phyloP scores from a whole-genome alignment of 2,797 vertebrate species.

The Gymnothorax javanicus region DNA sequence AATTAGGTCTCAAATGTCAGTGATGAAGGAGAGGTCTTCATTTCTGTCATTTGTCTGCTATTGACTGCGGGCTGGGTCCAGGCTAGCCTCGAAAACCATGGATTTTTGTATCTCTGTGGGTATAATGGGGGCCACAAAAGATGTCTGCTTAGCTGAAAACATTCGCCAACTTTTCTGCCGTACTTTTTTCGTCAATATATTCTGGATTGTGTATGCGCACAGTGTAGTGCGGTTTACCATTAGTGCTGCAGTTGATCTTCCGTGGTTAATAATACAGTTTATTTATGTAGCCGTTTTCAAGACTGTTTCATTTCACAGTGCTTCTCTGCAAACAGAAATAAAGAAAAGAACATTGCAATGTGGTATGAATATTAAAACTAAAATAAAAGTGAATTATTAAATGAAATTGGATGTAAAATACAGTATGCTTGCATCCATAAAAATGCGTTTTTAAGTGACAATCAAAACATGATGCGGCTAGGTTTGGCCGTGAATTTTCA shows the following conservation, averaged over 20 bases:
- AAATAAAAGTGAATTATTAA: not conserved
- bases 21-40: constrained; percentile 1
- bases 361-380: not conserved
- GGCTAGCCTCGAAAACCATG: not conserved
- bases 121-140: not conserved
- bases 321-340: not conserved
- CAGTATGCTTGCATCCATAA: not conserved
- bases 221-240: not conserved
- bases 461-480: not conserved
- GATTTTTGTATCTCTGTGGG: not conserved
- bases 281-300: not conserved
- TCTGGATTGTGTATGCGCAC: not conserved
- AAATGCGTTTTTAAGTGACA: not conserved
- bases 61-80: not conserved
- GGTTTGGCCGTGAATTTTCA: not conserved
- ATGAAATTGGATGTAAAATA: not conserved
- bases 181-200: not conserved
- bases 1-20: not conserved
- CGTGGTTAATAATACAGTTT: not conserved
- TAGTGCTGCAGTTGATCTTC: not conserved
- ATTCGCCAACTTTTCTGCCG: not conserved
- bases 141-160: not conserved
- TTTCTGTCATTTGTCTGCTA: not conserved
- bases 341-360: not conserved
- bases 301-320: not conserved